Evolutionary conservation across 2,888 invertebrate species (phyloP), one percentile per base, ranked within the genome.

Genomic region (Priocnemis perturbator): DNA sequence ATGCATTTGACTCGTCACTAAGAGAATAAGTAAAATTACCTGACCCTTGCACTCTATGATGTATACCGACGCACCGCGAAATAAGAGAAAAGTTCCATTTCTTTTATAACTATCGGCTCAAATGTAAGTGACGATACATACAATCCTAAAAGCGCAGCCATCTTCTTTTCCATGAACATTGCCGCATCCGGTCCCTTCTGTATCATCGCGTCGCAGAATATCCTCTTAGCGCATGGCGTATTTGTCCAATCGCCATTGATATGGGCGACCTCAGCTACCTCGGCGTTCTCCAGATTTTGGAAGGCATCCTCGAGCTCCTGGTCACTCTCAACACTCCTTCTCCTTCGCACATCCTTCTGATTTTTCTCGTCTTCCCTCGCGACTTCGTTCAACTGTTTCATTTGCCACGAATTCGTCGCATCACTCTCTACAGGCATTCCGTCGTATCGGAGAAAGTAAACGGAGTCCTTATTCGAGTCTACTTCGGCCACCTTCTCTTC

Each of bases 151-250:
- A 95, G 90, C 59, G 93, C 92, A 82, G 93, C 92, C 93, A 95
- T 95, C 87, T 94, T 94, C 90, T 95, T 95, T 90, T 95, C 95
- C 95, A 95, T 95, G 53, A 93, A 90, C 76, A 93, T 91, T 71
- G 93, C 90, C 30, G 94, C 93, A 84, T 95, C 95, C 0, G 93
- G 91, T 60, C 93, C 90, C 80, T 94, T 94, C 67, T 92, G 91
- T 50, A 93, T 90, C 91, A 95, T 93, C 53, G 94, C 93, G 82
- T 94, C 93, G 88, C 95, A 95, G 89, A 95, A 95, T 75, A 95
- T 92, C 81, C 91, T 92, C 86, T 95, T 95, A 2, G 95, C 94
- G 85, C 95, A 95, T 63, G 94, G 93, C 1, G 95, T 94, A 87
- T 94, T 93, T 37, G 92, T 91, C 95, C 95, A 95, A 82, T 94